phyloP scores from a whole-genome alignment of 2,113 vertebrate species.

The Nibea albiflora region DNA sequence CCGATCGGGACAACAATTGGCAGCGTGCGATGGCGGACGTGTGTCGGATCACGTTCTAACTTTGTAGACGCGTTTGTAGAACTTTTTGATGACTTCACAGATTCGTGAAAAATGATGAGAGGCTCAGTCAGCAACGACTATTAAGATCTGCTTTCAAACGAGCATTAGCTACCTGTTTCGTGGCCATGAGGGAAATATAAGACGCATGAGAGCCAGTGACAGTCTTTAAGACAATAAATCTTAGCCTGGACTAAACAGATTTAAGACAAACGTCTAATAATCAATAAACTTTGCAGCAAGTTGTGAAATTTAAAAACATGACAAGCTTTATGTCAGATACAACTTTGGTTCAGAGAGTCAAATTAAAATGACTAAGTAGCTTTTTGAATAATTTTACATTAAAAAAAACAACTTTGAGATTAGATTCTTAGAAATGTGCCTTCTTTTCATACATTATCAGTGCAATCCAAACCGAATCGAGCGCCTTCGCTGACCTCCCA shows the following conservation, averaged over 20 bases:
- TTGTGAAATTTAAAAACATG: constrained; percentile 3
- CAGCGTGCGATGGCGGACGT: too few species aligned
- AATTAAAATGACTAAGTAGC: constrained; percentile 5
- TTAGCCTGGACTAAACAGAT: neutral
- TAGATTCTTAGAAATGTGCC: constrained; percentile 24
- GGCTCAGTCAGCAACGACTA: neutral
- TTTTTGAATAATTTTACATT: neutral
- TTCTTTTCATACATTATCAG: constrained; percentile 55
- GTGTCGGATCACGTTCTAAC: too few species aligned
- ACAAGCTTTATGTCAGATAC: neutral
- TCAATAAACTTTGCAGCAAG: neutral
- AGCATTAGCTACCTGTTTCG: neutral
- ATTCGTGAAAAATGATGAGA: neutral
- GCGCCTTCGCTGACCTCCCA: constrained; percentile 19
- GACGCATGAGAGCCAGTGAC: neutral
- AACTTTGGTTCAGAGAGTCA: constrained; percentile 50
- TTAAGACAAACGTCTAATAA: neutral
- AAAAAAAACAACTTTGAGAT: constrained; percentile 4
- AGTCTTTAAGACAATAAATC: neutral
- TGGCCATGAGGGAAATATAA: neutral
- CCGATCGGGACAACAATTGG: too few species aligned
- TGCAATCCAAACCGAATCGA: constrained; percentile 36
- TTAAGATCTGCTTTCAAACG: neutral
- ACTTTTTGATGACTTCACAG: too few species aligned
- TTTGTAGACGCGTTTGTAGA: too few species aligned